Conservation (phyloP, 2,113 vertebrate genomes). For the Hydrochoerus hydrochaeris region DNA sequence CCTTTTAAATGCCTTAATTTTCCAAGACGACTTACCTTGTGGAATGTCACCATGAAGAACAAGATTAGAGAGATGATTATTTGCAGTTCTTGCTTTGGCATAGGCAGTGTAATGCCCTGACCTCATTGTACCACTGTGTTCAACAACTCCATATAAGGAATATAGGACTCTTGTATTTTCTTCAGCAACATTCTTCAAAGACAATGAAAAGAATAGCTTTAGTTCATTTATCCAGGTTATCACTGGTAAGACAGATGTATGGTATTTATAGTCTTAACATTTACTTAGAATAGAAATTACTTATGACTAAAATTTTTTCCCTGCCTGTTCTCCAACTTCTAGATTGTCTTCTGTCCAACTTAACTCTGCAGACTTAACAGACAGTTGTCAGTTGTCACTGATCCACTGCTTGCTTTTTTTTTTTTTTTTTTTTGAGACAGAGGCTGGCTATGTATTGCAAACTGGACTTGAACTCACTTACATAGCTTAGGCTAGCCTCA, state of each 20-base stretch:
- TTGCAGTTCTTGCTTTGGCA: conserved; percentile 89
- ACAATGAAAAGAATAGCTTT: neutral
- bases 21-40: conserved; percentile 84
- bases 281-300: neutral
- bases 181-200: conserved; percentile 88
- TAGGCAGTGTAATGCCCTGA: conserved; percentile 98
- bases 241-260: neutral
- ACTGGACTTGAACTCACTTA: neutral
- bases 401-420: neutral
- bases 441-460: neutral
- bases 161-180: conserved; percentile 90
- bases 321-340: neutral
- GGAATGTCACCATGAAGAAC: conserved; percentile 83
- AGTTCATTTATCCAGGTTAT: neutral
- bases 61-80: conserved; percentile 81
- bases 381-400: neutral
- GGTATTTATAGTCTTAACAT: neutral
- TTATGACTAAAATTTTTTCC: neutral
- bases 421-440: neutral
- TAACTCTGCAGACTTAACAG: neutral
- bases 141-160: conserved; percentile 95
- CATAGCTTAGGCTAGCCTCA: neutral
- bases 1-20: neutral
- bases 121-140: conserved; percentile 98
- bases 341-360: neutral